Percentiles rank a stretch among this genome's conserved stretches.
Evolutionary conservation across 1,140 invertebrate species (phyloP).

Genomic region (Telenomus remus): DNA sequence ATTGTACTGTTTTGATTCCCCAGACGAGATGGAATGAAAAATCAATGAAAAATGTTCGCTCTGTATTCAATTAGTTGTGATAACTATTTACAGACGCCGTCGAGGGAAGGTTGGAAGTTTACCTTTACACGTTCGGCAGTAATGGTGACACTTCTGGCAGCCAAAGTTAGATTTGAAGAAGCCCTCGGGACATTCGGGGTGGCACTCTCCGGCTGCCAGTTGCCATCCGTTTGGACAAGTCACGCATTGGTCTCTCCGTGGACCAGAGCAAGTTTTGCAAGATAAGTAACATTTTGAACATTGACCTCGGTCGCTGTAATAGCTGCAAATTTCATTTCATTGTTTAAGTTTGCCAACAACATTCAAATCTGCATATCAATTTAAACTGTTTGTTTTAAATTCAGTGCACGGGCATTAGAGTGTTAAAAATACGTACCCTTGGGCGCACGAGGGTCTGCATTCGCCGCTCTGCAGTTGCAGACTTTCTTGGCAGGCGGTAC

Average conservation of each 20-base stretch:
- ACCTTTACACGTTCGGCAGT: conserved; percentile 87
- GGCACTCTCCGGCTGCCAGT: conserved; percentile 86
- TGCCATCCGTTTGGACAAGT: conserved; percentile 86
- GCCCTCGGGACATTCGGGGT: conserved; percentile 88
- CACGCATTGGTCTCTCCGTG: conserved; percentile 87
- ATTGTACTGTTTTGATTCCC: conserved; percentile 2
- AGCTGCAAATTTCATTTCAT: conserved; percentile 75
- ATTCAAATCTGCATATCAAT: too few species aligned
- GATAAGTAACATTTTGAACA: conserved; percentile 88
- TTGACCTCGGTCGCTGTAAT: conserved; percentile 87
- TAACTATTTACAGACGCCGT: conserved; percentile 37
- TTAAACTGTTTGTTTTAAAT: too few species aligned
- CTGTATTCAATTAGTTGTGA: conserved; percentile 38
- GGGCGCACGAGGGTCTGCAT: conserved; percentile 84
- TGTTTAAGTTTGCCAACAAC: background rate
- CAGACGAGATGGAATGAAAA: conserved; percentile 25
- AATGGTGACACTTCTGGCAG: conserved; percentile 89
- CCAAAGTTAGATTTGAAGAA: conserved; percentile 87
- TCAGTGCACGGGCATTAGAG: too few species aligned
- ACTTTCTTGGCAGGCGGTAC: conserved; percentile 83
- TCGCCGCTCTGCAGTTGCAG: conserved; percentile 86
- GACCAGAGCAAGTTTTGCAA: conserved; percentile 88
- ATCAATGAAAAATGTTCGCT: conserved; percentile 48
- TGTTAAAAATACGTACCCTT: conserved; percentile 72
- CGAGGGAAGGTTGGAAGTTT: conserved; percentile 36